Evolutionary conservation across 2,113 vertebrate species (phyloP), one percentile per base, ranked within the genome.

Genomic region (Phalacrocorax aristotelis): DNA sequence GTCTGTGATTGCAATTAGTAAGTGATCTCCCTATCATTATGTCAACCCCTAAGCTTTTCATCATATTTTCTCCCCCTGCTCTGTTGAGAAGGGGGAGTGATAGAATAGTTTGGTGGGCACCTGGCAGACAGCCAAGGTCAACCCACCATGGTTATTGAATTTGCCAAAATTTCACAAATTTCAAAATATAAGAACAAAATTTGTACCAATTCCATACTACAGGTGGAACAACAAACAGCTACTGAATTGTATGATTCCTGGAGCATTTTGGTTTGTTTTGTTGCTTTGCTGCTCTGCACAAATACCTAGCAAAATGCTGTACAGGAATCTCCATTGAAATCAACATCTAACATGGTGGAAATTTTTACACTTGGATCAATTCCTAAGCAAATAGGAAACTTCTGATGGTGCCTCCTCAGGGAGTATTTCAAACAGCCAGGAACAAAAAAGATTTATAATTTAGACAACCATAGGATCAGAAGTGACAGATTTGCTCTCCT

Each of bases 351-450:
- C 52, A 42, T 19, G 49, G 17, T 68, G 61, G 72, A 89, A 93
- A 83, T 5, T 55, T 91, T 81, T 81, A 71, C 48, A 61, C 34
- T 88, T 96, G 89, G 90, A 84, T 95, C 1, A 0, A 75, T 60
- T 96, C 95, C 92, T 93, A 96, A 82, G 49, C 49, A 95, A 97
- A 92, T 82, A 95, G 77, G 86, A 93, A 96, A 92, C 12, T 81
- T 94, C n/a, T 75, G 34, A 69, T 92, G 30, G 57, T 82, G 32
- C 2, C 52, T 94, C 34, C 68, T 94, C 80, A 68, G 38, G 74
- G n/a, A 78, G 8, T 11, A 74, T 89, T 93, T 93, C 76, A 90
- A 92, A 95, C n/a, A 87, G 15, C 7, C 6, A 4, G 5, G 36
- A 55, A 83, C 15, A 60, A 48, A 36, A 36, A 72, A 64, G 40